Percentiles rank a stretch among this genome's conserved stretches.
These are phyloP conservation scores for Drymonia ruficornis DNA, from an alignment of 2,888 invertebrate genomes.

Conservation along the genomic window DNA sequence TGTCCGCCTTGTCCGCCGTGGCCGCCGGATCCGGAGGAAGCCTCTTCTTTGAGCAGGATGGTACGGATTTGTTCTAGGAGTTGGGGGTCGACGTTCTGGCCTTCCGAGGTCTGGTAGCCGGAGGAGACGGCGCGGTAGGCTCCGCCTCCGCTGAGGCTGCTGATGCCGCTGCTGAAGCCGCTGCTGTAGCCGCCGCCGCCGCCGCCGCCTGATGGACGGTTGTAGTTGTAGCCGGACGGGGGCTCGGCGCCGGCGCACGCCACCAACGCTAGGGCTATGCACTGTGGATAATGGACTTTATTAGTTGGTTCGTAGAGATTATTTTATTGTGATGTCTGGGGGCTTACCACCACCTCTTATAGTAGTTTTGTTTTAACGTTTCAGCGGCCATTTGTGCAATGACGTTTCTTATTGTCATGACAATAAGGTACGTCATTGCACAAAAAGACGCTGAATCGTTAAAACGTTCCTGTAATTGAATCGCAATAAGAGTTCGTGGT, in stretches of 20 bases:
- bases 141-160: constrained; percentile 82
- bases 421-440: too few species aligned
- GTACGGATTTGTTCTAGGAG: constrained; percentile 93
- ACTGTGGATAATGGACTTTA: constrained; percentile 82
- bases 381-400: too few species aligned
- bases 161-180: constrained; percentile 57
- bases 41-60: constrained; percentile 93
- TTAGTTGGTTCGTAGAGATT: constrained; percentile 10
- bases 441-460: too few species aligned
- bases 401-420: too few species aligned
- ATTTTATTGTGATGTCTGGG: neutral
- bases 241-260: constrained; percentile 90
- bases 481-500: too few species aligned
- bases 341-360: too few species aligned
- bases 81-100: constrained; percentile 91
- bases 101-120: constrained; percentile 92
- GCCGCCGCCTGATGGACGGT: constrained; percentile 85
- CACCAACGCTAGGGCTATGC: constrained; percentile 92
- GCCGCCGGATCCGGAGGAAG: constrained; percentile 79
- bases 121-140: constrained; percentile 90
- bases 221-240: constrained; percentile 91
- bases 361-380: too few species aligned
- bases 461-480: too few species aligned
- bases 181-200: constrained; percentile 74
- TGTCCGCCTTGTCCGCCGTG: constrained; percentile 66